These are phyloP conservation scores for Uropsilus gracilis DNA, from an alignment of 2,113 vertebrate genomes.

Conservation along the genomic window DNA sequence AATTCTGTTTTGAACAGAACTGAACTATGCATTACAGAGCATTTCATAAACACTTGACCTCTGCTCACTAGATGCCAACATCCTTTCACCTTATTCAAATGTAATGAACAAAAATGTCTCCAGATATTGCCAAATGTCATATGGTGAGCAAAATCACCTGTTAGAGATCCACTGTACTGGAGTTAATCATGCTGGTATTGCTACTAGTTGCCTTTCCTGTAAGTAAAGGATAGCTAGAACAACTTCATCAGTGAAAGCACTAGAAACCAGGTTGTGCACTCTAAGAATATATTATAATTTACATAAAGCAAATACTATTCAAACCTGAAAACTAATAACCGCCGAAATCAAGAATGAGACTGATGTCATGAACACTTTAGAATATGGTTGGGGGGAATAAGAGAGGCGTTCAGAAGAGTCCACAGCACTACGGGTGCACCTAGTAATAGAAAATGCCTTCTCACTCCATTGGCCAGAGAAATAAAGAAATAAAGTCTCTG, in stretches of 20 bases:
- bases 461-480: not conserved
- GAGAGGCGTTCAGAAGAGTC: not conserved
- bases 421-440: not conserved
- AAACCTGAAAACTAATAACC: slow-evolving; percentile 14
- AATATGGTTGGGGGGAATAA: not conserved
- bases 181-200: not conserved
- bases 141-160: not conserved
- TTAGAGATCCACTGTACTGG: not conserved
- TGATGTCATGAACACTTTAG: not conserved
- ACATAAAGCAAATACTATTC: not conserved
- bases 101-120: slow-evolving; percentile 26
- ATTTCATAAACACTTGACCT: not conserved
- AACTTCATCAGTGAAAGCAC: not conserved
- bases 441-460: not conserved
- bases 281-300: not conserved
- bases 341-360: not conserved
- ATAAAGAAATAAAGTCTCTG: not conserved
- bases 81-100: not conserved
- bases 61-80: not conserved
- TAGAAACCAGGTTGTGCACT: not conserved
- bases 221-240: not conserved
- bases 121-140: not conserved
- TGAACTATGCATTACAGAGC: not conserved
- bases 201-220: not conserved
- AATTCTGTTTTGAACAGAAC: not conserved